Conservation (phyloP, 2,888 invertebrate genomes). For the Erebia palarica region DNA sequence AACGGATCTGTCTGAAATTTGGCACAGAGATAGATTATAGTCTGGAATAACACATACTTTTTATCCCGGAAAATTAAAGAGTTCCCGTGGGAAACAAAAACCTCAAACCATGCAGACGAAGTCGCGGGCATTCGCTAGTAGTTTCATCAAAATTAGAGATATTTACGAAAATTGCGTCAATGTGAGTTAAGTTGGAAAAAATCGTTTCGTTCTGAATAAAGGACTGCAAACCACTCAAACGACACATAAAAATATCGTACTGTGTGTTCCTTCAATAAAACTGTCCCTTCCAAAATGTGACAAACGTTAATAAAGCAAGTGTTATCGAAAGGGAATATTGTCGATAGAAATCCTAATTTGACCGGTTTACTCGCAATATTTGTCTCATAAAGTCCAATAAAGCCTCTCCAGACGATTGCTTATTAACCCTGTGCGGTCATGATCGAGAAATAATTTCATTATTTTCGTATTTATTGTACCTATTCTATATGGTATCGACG, state of each 20-base stretch:
- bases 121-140: too few relatives aligned
- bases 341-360: constrained; percentile 34
- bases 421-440: constrained; percentile 23
- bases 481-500: not conserved
- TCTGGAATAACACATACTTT: too few relatives aligned
- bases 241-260: not conserved
- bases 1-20: too few relatives aligned
- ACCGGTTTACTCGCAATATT: constrained; percentile 18
- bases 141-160: too few relatives aligned
- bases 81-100: too few relatives aligned
- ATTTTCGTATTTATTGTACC: constrained; percentile 7
- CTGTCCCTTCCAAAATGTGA: not conserved
- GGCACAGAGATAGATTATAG: too few relatives aligned
- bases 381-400: constrained; percentile 27
- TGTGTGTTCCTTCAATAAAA: constrained; percentile 1
- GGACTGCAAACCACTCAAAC: too few relatives aligned
- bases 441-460: constrained; percentile 33
- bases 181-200: too few relatives aligned
- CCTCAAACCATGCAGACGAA: too few relatives aligned
- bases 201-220: too few relatives aligned
- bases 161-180: too few relatives aligned
- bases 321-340: constrained; percentile 21
- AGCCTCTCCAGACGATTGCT: constrained; percentile 12
- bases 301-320: constrained; percentile 8
- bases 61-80: too few relatives aligned